Percentiles rank a stretch among this genome's conserved stretches.
Conservation (phyloP, 2,888 invertebrate genomes). For the Thelaira solivaga region DNA sequence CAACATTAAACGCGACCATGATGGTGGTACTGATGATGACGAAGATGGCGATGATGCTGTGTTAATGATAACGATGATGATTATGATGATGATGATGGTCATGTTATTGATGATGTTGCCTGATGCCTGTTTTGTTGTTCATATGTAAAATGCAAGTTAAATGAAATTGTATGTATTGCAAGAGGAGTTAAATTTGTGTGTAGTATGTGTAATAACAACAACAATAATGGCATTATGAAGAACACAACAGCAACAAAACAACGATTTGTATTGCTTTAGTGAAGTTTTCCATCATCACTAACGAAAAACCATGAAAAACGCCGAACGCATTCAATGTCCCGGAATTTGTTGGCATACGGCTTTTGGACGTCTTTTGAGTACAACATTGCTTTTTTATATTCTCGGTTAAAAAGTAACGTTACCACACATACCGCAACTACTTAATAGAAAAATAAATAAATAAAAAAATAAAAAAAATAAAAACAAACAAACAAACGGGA, state of each 20-base stretch:
- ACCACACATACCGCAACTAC: conserved; percentile 62
- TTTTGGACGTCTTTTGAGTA: conserved; percentile 76
- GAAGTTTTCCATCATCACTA: conserved; percentile 63
- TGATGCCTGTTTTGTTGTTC: conserved; percentile 41
- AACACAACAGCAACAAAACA: conserved; percentile 30
- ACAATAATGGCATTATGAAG: conserved; percentile 30
- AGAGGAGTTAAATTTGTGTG: conserved; percentile 51
- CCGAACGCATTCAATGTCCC: conserved; percentile 76
- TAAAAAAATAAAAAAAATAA: conserved; percentile 13
- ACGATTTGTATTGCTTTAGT: conserved; percentile 51
- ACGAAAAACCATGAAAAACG: conserved; percentile 68
- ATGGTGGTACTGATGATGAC: conserved; percentile 23
- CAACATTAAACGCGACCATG: conserved; percentile 41
- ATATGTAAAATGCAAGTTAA: conserved; percentile 46
- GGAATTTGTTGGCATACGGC: conserved; percentile 75
- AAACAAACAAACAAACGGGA: conserved; percentile 46
- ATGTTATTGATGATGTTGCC: conserved; percentile 35
- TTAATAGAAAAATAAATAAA: conserved; percentile 44
- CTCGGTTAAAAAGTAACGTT: conserved; percentile 68
- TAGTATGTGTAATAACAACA: conserved; percentile 39
- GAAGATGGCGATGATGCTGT: conserved; percentile 22
- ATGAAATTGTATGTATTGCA: conserved; percentile 40
- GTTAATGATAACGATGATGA: neutral
- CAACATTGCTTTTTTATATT: conserved; percentile 75
- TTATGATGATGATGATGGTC: conserved; percentile 13